Percentiles rank a stretch among this genome's conserved stretches.
Conservation (phyloP, 2,888 invertebrate species). For the Drosophila imparisetae region DNA sequence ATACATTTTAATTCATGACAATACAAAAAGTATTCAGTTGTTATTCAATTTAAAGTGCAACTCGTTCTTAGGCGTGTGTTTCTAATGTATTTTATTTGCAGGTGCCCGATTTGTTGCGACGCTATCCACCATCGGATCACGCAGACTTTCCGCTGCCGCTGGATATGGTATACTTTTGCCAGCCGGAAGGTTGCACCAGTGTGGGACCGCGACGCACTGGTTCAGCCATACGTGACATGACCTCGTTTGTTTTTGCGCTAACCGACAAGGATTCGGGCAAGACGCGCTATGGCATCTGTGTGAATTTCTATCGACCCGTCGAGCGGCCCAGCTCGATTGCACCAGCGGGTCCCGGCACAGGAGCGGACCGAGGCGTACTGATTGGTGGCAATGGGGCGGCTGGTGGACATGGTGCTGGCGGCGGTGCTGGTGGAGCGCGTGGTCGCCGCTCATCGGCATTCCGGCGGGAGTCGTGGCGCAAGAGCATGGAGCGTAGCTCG, state of each 20-base stretch:
- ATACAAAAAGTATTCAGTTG: neutral
- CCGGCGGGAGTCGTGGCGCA: constrained; percentile 94
- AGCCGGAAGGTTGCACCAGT: constrained; percentile 98
- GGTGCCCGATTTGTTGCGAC: constrained; percentile 96
- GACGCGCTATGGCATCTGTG: constrained; percentile 97
- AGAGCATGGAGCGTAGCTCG: constrained; percentile 95
- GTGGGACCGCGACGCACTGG: constrained; percentile 93
- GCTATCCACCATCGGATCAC: constrained; percentile 98
- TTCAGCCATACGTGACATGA: constrained; percentile 92
- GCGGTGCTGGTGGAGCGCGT: constrained; percentile 70
- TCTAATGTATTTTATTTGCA: constrained; percentile 80
- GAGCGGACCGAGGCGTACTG: constrained; percentile 48
- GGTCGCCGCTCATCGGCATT: constrained; percentile 86
- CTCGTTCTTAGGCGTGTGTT: neutral
- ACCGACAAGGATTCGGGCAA: constrained; percentile 99
- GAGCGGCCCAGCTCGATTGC: constrained; percentile 86
- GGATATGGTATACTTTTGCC: constrained; percentile 99
- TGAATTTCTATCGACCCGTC: constrained; percentile 98
- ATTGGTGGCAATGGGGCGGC: constrained; percentile 44
- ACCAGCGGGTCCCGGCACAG: constrained; percentile 19
- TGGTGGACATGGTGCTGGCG: constrained; percentile 45
- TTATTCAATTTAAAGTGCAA: neutral
- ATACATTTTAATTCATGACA: neutral
- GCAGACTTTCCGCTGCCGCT: constrained; percentile 98
- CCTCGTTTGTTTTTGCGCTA: constrained; percentile 98